These are phyloP conservation scores for Rhaphigaster nebulosa DNA, from an alignment of 2,888 invertebrate species.

Conservation along the genomic window DNA sequence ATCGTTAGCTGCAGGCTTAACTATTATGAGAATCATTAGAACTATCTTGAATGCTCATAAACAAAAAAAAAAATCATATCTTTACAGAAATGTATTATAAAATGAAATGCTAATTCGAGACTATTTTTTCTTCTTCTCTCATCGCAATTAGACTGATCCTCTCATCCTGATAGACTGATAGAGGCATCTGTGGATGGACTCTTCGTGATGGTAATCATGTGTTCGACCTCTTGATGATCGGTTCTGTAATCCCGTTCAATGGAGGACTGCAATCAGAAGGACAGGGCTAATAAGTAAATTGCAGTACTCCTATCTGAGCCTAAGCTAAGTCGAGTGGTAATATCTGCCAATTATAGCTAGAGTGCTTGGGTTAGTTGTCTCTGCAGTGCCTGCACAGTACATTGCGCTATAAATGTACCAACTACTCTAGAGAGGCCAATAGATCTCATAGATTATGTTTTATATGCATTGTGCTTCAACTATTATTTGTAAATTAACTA, in stretches of 20 bases:
- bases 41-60: no score
- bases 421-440: no score
- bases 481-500: no score
- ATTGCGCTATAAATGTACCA: background rate
- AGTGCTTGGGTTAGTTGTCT: background rate
- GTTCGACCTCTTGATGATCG: background rate
- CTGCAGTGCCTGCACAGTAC: background rate
- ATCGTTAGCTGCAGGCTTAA: no score
- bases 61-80: background rate
- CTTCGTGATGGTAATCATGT: background rate
- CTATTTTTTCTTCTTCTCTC: background rate
- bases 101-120: background rate
- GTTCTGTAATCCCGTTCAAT: background rate
- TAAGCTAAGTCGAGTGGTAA: background rate
- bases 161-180: background rate
- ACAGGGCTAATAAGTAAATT: constrained; percentile 5
- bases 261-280: background rate
- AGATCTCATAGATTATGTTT: no score
- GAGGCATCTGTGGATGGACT: background rate
- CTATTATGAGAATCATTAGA: no score
- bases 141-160: background rate
- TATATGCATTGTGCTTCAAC: no score
- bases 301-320: background rate
- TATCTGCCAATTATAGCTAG: background rate
- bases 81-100: background rate